These are phyloP conservation scores for Tetragnatha versicolor DNA, from an alignment of 1,140 invertebrate species.

Conservation along the genomic window DNA sequence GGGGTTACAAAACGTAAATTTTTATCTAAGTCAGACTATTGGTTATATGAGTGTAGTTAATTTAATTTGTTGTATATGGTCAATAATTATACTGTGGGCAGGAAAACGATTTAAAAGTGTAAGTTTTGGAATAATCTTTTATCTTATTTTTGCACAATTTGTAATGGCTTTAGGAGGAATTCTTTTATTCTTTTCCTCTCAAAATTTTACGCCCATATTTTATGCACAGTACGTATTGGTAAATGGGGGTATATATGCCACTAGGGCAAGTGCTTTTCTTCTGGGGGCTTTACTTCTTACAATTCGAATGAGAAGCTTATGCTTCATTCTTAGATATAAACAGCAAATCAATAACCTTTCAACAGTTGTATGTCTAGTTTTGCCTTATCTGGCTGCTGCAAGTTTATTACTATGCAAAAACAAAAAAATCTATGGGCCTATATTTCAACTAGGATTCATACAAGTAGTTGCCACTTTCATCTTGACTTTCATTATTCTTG, in stretches of 20 bases:
- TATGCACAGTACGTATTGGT: conserved; percentile 78
- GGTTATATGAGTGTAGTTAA: conserved; percentile 84
- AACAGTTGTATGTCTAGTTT: conserved; percentile 9
- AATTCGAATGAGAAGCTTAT: conserved; percentile 80
- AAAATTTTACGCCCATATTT: conserved; percentile 66
- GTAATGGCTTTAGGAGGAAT: conserved; percentile 71
- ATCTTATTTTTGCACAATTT: conserved; percentile 81
- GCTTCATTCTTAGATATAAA: conserved; percentile 71
- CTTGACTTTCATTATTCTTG: conserved; percentile 73
- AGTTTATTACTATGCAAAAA: neutral
- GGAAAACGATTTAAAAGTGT: conserved; percentile 79
- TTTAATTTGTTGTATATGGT: conserved; percentile 77
- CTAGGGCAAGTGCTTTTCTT: conserved; percentile 82
- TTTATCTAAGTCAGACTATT: conserved; percentile 77
- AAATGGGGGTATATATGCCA: conserved; percentile 77
- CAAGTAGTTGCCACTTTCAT: conserved; percentile 74
- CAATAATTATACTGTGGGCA: conserved; percentile 77
- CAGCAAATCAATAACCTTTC: conserved; percentile 21
- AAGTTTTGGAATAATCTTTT: conserved; percentile 83
- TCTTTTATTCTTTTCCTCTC: conserved; percentile 70
- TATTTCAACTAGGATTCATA: conserved; percentile 79
- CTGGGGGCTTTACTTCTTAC: conserved; percentile 81
- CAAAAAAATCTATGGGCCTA: conserved; percentile 70
- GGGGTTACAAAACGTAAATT: conserved; percentile 59
- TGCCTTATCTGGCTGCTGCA: conserved; percentile 19